A percentile compares a stretch with the other conserved stretches of the same genome.
These are phyloP conservation scores for Diarsia dahlii DNA, from an alignment of 2,888 invertebrate species.

Conservation along the genomic window DNA sequence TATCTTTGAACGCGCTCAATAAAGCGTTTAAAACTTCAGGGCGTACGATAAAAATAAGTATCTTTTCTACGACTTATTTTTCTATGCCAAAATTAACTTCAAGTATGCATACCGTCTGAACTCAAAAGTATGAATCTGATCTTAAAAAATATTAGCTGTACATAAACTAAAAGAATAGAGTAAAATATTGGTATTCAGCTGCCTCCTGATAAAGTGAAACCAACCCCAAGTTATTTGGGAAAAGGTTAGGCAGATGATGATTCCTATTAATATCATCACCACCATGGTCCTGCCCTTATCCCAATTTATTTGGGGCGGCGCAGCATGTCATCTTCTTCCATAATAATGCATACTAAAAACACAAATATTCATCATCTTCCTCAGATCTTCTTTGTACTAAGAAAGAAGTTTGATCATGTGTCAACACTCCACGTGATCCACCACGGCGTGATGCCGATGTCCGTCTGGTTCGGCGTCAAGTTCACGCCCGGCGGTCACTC, in stretches of 20 bases:
- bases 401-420: conserved; percentile 98
- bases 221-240: too few relatives aligned
- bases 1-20: not conserved
- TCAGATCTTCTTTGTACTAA: conserved; percentile 97
- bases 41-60: not conserved
- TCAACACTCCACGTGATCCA: conserved; percentile 98
- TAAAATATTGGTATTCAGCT: too few relatives aligned
- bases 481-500: conserved; percentile 99
- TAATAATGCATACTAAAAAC: not conserved
- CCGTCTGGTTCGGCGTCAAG: conserved; percentile 99
- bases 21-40: too few relatives aligned
- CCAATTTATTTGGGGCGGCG: too few relatives aligned
- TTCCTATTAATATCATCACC: too few relatives aligned
- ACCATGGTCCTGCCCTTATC: too few relatives aligned
- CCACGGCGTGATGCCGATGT: conserved; percentile 99
- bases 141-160: not conserved
- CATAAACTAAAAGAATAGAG: not conserved
- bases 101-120: not conserved
- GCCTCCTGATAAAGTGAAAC: too few relatives aligned
- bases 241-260: too few relatives aligned
- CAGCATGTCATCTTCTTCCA: too few relatives aligned
- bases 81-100: not conserved
- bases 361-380: conserved; percentile 16
- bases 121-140: not conserved
- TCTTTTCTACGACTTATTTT: not conserved